Conservation (phyloP, 2,113 vertebrate genomes). For the Tetrao urogallus region DNA sequence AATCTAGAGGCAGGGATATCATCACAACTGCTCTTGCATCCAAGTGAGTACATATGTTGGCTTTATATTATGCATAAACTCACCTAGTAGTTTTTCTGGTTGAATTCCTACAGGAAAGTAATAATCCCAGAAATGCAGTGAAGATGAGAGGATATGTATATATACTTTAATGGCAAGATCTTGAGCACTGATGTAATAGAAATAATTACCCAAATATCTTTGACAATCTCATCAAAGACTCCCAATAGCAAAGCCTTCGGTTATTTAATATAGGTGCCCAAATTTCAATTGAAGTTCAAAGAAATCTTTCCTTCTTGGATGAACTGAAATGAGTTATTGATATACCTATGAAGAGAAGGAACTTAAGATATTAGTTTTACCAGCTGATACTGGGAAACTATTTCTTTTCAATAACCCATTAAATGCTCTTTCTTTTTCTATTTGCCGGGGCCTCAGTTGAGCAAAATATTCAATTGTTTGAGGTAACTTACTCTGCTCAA, state of each 20-base stretch:
- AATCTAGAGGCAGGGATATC: not conserved
- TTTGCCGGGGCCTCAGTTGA: conserved; percentile 3
- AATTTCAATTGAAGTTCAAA: conserved; percentile 15
- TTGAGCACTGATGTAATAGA: not conserved
- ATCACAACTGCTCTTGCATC: not conserved
- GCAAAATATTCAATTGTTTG: not conserved
- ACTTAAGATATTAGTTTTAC: not conserved
- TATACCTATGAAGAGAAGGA: not conserved
- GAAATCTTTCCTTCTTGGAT: not conserved
- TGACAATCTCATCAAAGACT: conserved; percentile 47
- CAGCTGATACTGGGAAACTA: not conserved
- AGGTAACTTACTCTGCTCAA: conserved; percentile 21
- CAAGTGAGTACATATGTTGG: not conserved
- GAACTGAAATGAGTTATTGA: conserved; percentile 37
- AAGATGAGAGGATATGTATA: not conserved
- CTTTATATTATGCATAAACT: not conserved
- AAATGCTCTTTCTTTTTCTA: not conserved
- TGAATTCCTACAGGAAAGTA: not conserved
- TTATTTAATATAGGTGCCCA: conserved; percentile 14
- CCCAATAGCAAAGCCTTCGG: not conserved
- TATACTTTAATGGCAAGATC: not conserved
- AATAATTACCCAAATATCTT: conserved; percentile 31
- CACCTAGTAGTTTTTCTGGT: conserved; percentile 13
- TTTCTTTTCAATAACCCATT: conserved; percentile 11
- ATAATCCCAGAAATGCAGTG: conserved; percentile 8